Evolutionary conservation across 2,113 vertebrate species (phyloP).

Genomic region (Indicator indicator): DNA sequence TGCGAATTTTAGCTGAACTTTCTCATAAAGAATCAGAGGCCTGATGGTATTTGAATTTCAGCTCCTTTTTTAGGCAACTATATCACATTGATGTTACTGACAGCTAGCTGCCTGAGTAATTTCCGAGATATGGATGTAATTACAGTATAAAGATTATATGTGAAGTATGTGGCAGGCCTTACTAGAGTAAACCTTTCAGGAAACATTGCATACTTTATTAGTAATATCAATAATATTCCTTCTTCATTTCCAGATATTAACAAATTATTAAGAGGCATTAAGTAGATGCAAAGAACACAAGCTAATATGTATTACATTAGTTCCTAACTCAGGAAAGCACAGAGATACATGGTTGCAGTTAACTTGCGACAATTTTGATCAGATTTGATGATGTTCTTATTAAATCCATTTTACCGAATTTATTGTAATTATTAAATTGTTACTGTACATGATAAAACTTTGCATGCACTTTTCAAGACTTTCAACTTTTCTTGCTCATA

Average conservation of each 20-base stretch:
- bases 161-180: not conserved
- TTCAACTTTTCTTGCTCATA: not conserved
- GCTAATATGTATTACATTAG: not conserved
- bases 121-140: constrained; percentile 22
- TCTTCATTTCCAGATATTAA: not conserved
- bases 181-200: not conserved
- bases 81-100: not conserved
- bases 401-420: not conserved
- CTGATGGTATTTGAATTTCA: constrained; percentile 23
- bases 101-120: not conserved
- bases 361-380: not conserved
- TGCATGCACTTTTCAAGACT: not conserved
- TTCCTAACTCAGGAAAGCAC: not conserved
- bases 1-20: not conserved
- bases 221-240: not conserved
- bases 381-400: not conserved
- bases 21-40: not conserved
- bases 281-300: not conserved
- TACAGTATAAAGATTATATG: not conserved
- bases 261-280: not conserved
- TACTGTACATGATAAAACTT: not conserved
- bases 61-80: not conserved
- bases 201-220: not conserved
- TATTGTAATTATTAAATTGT: not conserved
- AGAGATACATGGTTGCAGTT: not conserved